phyloP scores from a whole-genome alignment of 2,888 invertebrate genomes.

The Seladonia tumulorum region DNA sequence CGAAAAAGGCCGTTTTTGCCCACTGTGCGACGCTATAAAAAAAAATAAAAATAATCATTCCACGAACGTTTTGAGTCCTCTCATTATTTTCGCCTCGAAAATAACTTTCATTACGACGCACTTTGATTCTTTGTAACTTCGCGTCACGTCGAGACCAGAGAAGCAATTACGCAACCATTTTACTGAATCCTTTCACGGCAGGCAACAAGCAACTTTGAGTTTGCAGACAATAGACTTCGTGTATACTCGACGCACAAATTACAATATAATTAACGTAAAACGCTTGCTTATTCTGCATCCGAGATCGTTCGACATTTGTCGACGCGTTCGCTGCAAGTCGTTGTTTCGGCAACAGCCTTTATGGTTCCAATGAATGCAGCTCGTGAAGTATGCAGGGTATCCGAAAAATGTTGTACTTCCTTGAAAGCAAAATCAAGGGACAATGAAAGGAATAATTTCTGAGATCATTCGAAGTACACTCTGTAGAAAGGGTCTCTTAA shows the following conservation, averaged over 20 bases:
- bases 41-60: neutral
- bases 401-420: no score
- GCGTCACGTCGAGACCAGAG: neutral
- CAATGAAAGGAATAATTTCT: no score
- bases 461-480: no score
- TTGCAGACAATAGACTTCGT: neutral
- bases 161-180: constrained; percentile 7
- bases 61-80: neutral
- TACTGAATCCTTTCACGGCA: neutral
- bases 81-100: neutral
- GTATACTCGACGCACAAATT: neutral
- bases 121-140: neutral
- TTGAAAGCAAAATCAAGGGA: no score
- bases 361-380: neutral
- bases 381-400: neutral
- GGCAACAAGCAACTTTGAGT: constrained; percentile 6
- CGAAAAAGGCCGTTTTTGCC: no score
- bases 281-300: neutral
- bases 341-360: neutral
- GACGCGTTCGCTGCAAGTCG: neutral
- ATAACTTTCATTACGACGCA: neutral
- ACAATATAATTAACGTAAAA: neutral
- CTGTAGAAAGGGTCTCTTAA: no score
- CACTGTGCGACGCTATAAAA: no score
- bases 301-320: neutral